Conservation (phyloP, 2,797 vertebrate genomes). For the Sebastes diaconus region DNA sequence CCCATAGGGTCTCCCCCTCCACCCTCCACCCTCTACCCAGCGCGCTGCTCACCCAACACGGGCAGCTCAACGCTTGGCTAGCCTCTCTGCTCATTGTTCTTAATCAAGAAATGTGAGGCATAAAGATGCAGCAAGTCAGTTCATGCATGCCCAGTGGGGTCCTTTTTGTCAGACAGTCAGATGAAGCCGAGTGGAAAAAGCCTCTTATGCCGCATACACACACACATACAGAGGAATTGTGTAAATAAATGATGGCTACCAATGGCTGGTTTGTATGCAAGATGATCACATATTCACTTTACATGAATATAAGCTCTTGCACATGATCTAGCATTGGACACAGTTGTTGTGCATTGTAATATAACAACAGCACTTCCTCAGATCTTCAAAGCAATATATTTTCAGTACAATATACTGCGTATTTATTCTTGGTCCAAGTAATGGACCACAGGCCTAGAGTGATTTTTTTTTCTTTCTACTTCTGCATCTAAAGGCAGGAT, state of each 20-base stretch:
- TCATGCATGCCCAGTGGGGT: slow-evolving; percentile 81
- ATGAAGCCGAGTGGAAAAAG: slow-evolving; percentile 77
- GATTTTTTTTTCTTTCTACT: slow-evolving; percentile 56
- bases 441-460: slow-evolving; percentile 68
- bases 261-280: slow-evolving; percentile 36
- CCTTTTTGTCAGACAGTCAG: slow-evolving; percentile 75
- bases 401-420: slow-evolving; percentile 18
- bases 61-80: slow-evolving; percentile 65
- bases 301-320: slow-evolving; percentile 35
- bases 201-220: slow-evolving; percentile 41
- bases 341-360: slow-evolving; percentile 42
- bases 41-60: slow-evolving; percentile 36
- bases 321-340: slow-evolving; percentile 29
- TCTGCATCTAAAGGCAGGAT: slow-evolving; percentile 78
- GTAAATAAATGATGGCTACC: slow-evolving; percentile 30
- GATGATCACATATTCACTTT: slow-evolving; percentile 40
- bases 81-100: slow-evolving; percentile 73
- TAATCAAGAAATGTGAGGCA: slow-evolving; percentile 82
- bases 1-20: slow-evolving; percentile 39
- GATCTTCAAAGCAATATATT: slow-evolving; percentile 55
- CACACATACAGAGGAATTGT: slow-evolving; percentile 21
- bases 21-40: slow-evolving; percentile 5
- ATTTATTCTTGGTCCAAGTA: slow-evolving; percentile 60
- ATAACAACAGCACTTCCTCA: slow-evolving; percentile 27
- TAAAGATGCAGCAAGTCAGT: slow-evolving; percentile 78